Evolutionary conservation across 2,888 invertebrate species (phyloP), one percentile per base, ranked within the genome.

Genomic region (Dynastes maya): DNA sequence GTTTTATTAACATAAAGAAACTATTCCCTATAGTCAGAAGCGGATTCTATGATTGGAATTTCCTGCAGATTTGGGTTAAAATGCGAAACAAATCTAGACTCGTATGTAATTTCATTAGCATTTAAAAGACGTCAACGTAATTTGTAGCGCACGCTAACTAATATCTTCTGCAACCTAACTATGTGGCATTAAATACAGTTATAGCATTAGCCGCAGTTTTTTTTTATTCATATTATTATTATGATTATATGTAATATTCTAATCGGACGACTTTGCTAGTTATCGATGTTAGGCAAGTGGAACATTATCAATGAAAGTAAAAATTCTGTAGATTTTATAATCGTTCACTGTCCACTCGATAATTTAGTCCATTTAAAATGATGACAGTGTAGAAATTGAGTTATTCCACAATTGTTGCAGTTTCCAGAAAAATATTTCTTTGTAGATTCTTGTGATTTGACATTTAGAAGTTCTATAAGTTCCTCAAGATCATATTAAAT

Each of bases 41-140:
- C 40, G 45, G 9, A 68, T 45, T 27, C 22, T 2, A 22, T 11
- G 37, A 68, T 68, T 13, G 68, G 68, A 68, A 68, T 68, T 68
- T 68, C 68, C 22, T 22, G 22, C 49, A 45, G 51, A 68, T 68
- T 68, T 49, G 51, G 68, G 68, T 68, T 68, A 68, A 68, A 68
- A 68, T 27, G 51, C 13, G 16, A 49, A 27, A 51, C 49, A 49
- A 68, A 45, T 68, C 63, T 63, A 63, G 32, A 63, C 27, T 63
- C 22, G 45, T 37, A 37, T 45, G 49, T 27, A 49, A 68, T 49
- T 45, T 68, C 68, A 68, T 68, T 68, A 68, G 68, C 68, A 68
- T 68, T 68, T 68, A 68, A 68, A 68, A 68, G 68, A 45, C 68
- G 29, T 49, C 49, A 49, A 68, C 0, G 29, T 37, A 68, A 68